Evolutionary conservation across 2,113 vertebrate species (phyloP).

Genomic region (Notothenia rossii): DNA sequence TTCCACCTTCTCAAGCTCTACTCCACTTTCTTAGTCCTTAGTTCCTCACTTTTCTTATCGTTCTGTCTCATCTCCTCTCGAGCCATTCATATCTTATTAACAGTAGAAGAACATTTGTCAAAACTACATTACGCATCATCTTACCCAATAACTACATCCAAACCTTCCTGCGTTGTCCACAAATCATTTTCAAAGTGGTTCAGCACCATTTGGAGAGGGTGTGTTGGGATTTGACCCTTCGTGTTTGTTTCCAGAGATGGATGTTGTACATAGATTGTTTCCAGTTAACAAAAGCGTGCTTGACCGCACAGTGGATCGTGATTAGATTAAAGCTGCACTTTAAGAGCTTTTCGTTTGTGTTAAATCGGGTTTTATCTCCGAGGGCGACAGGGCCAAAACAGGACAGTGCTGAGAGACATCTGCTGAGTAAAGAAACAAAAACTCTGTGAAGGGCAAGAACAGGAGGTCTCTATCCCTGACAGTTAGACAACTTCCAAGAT

Average conservation of each 20-base stretch:
- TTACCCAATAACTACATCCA: slow-evolving; percentile 8
- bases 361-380: slow-evolving; percentile 73
- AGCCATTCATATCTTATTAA: background rate
- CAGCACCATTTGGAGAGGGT: slow-evolving; percentile 57
- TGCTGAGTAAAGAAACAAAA: slow-evolving; percentile 30
- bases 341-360: slow-evolving; percentile 78
- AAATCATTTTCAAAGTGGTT: slow-evolving; percentile 62
- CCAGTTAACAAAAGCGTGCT: slow-evolving; percentile 80
- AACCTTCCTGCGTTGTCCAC: slow-evolving; percentile 43
- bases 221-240: slow-evolving; percentile 62
- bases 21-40: slow-evolving; percentile 3
- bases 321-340: slow-evolving; percentile 80
- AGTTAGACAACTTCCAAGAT: slow-evolving; percentile 24
- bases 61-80: background rate
- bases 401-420: slow-evolving; percentile 52
- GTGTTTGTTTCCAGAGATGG: slow-evolving; percentile 77
- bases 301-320: slow-evolving; percentile 80
- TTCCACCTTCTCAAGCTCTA: background rate
- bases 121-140: slow-evolving; percentile 12
- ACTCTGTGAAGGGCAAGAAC: slow-evolving; percentile 41
- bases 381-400: slow-evolving; percentile 64
- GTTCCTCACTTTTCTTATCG: slow-evolving; percentile 4
- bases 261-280: slow-evolving; percentile 82
- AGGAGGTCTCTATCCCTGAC: slow-evolving; percentile 48
- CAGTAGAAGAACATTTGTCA: slow-evolving; percentile 3